Evolutionary conservation across 2,113 vertebrate genomes (phyloP), one percentile per base, ranked within the genome.

Genomic region (Engraulis encrasicolus): DNA sequence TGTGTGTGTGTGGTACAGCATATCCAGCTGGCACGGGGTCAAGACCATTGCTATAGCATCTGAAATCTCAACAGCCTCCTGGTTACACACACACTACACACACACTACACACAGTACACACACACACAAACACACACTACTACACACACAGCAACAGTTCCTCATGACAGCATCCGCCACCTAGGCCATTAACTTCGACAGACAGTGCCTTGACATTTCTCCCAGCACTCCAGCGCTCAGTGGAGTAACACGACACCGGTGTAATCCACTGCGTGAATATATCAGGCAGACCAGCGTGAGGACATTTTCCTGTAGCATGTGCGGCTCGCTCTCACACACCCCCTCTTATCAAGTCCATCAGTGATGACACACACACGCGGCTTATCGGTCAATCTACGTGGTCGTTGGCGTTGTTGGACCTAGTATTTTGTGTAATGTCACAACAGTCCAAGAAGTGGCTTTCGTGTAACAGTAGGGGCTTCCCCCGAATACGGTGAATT

Each of bases 181-280:
- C 15, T 34, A 11, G 17, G 2, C 31, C 31, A 15, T 27, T 34
- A 74, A n/a, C n/a, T 31, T 34, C 2, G 27, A 27, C 31, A 23
- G 34, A 74, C 27, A 34, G 66, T 31, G 66, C 11, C 66, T 74
- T 74, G 66, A 74, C 66, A 74, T 74, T 74, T 74, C 66, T 34
- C 31, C 27, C 15, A 27, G 3, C 66, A 17, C 27, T 34, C 0
- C 23, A 45, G 17, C 12, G 31, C 66, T 18, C 66, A n/a, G 2
- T 4, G 5, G 66, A 74, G 66, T 74, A 74, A 74, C 12, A 34
- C 66, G 31, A 36, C 66, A 34, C 31, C 66, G 34, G 31, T 74
- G 27, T 15, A 74, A 31, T 27, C 31, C 2, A 74, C 66, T 34
- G 66, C 34, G 12, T 74, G 66, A 74, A 34, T 71, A 31, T 11